phyloP scores from a whole-genome alignment of 2,888 invertebrate genomes.

The Heliconius erato region DNA sequence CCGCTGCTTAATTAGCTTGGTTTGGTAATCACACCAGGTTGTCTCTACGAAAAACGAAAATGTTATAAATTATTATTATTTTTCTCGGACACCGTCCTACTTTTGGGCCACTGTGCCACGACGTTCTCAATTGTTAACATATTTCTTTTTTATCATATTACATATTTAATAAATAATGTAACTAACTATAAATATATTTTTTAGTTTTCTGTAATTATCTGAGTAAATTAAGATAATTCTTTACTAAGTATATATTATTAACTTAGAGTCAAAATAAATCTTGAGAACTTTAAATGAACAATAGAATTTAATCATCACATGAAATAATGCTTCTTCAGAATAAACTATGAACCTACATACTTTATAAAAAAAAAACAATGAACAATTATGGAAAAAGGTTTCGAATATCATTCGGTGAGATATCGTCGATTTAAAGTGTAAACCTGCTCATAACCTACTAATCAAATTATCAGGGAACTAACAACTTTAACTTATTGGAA shows the following conservation, averaged over 20 bases:
- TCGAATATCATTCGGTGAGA: too few species aligned
- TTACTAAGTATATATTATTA: background rate
- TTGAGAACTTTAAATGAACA: slow-evolving; percentile 1
- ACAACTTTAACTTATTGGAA: too few species aligned
- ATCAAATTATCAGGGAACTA: too few species aligned
- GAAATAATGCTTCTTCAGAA: too few species aligned
- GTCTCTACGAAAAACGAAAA: too few species aligned
- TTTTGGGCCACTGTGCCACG: background rate
- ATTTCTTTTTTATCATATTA: background rate
- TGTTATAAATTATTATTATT: too few species aligned
- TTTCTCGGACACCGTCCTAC: background rate
- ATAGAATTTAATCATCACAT: background rate
- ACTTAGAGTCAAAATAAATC: background rate
- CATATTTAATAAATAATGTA: background rate
- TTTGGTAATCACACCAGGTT: too few species aligned
- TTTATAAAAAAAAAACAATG: too few species aligned
- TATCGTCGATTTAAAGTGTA: too few species aligned
- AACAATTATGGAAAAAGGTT: too few species aligned
- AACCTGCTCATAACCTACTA: too few species aligned
- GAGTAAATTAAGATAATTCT: background rate
- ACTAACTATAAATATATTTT: background rate
- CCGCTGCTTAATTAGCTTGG: background rate
- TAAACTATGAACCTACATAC: too few species aligned
- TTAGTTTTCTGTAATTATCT: background rate
- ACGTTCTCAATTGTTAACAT: background rate